Evolutionary conservation across 2,888 invertebrate genomes (phyloP).

Genomic region (Clanis bilineata): DNA sequence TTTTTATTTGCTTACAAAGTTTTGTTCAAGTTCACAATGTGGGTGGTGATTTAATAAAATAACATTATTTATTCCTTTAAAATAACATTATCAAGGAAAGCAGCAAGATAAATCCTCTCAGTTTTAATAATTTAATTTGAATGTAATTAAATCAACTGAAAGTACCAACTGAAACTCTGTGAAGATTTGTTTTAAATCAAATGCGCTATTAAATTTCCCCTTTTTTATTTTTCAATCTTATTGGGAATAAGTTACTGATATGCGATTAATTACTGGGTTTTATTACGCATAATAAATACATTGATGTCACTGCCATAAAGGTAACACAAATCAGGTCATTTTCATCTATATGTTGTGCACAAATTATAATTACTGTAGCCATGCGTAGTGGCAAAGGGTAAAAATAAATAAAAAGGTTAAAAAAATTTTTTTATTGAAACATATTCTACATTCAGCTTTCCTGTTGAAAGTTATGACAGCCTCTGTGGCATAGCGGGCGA

Average conservation of each 20-base stretch:
- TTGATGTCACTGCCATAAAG: background rate
- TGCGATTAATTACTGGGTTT: background rate
- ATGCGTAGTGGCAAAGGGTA: background rate
- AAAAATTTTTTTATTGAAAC: too few species aligned
- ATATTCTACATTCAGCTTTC: too few species aligned
- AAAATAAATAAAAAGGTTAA: too few species aligned
- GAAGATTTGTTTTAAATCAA: background rate
- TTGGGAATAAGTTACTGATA: background rate
- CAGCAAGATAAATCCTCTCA: too few species aligned
- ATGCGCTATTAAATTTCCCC: background rate
- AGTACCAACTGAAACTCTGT: background rate
- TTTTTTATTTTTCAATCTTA: background rate
- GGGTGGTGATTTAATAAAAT: background rate
- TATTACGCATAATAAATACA: background rate
- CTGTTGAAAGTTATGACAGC: too few species aligned
- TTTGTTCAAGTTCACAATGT: background rate
- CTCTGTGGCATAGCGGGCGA: too few species aligned
- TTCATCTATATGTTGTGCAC: background rate
- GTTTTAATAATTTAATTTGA: background rate
- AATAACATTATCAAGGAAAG: too few species aligned
- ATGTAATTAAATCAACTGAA: background rate
- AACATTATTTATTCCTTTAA: background rate
- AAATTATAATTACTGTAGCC: background rate
- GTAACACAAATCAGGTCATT: conserved; percentile 2
- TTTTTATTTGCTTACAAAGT: background rate